Conservation (phyloP, 2,888 invertebrate genomes). For the Conops quadrifasciatus region DNA sequence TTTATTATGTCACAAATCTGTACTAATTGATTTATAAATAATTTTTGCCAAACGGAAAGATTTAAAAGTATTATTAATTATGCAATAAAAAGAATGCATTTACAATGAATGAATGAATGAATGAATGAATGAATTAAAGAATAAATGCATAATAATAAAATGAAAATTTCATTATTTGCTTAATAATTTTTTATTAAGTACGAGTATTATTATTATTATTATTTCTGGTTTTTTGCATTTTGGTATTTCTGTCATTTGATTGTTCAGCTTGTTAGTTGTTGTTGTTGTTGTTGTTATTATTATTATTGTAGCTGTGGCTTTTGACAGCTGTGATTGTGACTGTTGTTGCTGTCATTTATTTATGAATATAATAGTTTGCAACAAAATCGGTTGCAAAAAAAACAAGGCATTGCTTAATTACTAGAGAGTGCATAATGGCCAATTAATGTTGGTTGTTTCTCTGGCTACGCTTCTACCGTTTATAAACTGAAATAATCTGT, state of each 20-base stretch:
- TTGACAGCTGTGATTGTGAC: no score
- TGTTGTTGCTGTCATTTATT: no score
- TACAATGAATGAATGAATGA: no score
- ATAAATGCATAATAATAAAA: neutral
- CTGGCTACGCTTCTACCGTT: neutral
- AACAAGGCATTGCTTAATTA: neutral
- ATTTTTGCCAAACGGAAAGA: slow-evolving; percentile 32
- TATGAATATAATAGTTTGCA: no score
- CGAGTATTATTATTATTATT: no score
- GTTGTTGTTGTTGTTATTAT: neutral
- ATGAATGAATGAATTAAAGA: no score
- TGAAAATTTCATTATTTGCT: no score
- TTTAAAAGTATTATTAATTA: slow-evolving; percentile 22
- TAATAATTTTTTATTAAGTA: no score
- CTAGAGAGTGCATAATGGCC: neutral
- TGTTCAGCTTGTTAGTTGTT: neutral
- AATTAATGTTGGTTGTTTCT: neutral
- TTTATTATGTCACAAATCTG: slow-evolving; percentile 32
- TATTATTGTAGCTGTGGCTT: no score
- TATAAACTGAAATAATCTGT: no score
- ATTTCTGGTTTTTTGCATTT: no score
- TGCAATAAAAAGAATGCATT: slow-evolving; percentile 2
- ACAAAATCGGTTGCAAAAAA: neutral
- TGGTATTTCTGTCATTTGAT: neutral
- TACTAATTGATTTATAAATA: slow-evolving; percentile 40